Conservation (phyloP, 2,797 vertebrate species). For the Rhinella marina region DNA sequence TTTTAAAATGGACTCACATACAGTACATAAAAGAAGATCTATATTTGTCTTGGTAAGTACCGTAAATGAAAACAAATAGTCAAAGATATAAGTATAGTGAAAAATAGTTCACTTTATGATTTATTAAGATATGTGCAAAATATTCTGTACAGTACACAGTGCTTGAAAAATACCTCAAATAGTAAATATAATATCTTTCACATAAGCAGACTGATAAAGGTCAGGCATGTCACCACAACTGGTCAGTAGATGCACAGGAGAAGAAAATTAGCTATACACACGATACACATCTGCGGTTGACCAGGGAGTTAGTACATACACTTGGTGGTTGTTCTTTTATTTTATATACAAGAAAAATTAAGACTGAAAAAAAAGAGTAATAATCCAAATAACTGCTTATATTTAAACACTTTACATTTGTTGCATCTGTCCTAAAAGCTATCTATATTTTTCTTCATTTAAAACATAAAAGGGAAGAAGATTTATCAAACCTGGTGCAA, state of each 20-base stretch:
- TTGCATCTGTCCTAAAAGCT: background rate
- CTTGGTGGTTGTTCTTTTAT: background rate
- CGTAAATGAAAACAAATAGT: background rate
- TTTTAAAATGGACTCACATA: background rate
- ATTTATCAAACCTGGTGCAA: too few species aligned
- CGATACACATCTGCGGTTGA: background rate
- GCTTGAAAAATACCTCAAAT: slow-evolving; percentile 16
- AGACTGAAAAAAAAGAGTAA: background rate
- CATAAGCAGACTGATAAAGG: background rate
- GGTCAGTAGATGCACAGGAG: background rate
- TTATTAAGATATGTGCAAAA: slow-evolving; percentile 35
- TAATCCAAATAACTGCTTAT: background rate
- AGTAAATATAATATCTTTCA: slow-evolving; percentile 7
- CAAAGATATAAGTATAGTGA: slow-evolving; percentile 4
- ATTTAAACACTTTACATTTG: background rate
- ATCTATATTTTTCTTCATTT: too few species aligned
- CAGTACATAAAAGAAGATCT: background rate
- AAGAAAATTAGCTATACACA: background rate
- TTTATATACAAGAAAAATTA: background rate
- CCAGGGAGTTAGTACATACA: background rate
- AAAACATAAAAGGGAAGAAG: too few species aligned
- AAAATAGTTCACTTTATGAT: slow-evolving; percentile 30
- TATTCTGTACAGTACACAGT: slow-evolving; percentile 33
- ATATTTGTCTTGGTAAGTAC: background rate
- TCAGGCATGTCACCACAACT: background rate